These are phyloP conservation scores for Coelinius sp. DNA, from an alignment of 2,888 invertebrate genomes.

Conservation along the genomic window DNA sequence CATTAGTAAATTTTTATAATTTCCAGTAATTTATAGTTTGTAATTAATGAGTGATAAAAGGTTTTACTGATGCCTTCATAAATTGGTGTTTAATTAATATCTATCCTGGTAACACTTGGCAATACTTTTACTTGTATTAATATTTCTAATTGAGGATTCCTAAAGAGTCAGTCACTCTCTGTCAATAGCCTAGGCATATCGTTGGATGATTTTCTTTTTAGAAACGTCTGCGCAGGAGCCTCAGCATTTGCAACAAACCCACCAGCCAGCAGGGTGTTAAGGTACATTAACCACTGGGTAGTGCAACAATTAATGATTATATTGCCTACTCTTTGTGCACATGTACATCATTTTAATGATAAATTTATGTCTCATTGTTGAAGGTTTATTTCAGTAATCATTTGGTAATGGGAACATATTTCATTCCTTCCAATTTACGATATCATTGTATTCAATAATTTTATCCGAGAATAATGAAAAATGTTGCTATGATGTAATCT, in stretches of 20 bases:
- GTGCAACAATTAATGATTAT: conserved; percentile 16
- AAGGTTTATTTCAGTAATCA: conserved; percentile 7
- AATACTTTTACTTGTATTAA: neutral
- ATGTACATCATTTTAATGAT: conserved; percentile 47
- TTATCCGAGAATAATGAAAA: neutral
- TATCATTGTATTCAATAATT: neutral
- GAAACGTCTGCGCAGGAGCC: conserved; percentile 73
- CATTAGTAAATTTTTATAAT: neutral
- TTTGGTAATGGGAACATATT: conserved; percentile 2
- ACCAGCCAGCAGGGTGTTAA: conserved; percentile 74
- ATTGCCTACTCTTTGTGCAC: conserved; percentile 28
- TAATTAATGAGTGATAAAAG: neutral
- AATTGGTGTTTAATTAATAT: neutral
- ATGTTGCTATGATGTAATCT: neutral
- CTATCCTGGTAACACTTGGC: neutral
- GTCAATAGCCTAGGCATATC: conserved; percentile 47
- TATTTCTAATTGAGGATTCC: too few species aligned
- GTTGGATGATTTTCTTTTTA: conserved; percentile 70
- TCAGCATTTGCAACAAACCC: conserved; percentile 74
- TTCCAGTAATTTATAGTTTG: neutral
- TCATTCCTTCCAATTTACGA: neutral
- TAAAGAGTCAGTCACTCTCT: neutral
- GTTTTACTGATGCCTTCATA: too few species aligned
- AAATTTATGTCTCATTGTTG: conserved; percentile 36
- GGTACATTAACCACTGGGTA: conserved; percentile 67